Conservation (phyloP, 2,113 vertebrate species). For the Ptilorrhoa leucosticta region DNA sequence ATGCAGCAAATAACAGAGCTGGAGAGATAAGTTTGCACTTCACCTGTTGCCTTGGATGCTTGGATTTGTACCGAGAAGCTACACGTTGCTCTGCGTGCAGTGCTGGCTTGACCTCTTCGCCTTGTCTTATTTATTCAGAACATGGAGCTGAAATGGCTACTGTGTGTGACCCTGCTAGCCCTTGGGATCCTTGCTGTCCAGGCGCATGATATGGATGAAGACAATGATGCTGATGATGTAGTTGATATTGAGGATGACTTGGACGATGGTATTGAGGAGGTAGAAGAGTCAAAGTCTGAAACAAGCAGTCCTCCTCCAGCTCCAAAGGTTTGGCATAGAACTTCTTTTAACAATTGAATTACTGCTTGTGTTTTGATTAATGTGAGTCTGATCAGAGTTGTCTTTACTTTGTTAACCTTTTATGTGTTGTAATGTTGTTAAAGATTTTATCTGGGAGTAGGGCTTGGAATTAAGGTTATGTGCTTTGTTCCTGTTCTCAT, state of each 20-base stretch:
- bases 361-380: background rate
- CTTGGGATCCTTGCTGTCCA: constrained; percentile 63
- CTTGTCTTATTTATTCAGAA: constrained; percentile 65
- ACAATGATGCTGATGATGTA: constrained; percentile 78
- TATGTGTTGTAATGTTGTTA: background rate
- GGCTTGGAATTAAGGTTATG: background rate
- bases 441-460: background rate
- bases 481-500: background rate
- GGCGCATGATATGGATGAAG: constrained; percentile 72
- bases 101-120: background rate
- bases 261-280: constrained; percentile 76
- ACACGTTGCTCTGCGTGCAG: accelerated
- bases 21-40: background rate
- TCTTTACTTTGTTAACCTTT: background rate
- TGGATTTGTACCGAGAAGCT: background rate
- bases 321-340: constrained; percentile 81
- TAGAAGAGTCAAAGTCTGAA: constrained; percentile 73
- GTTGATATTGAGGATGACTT: constrained; percentile 83
- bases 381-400: background rate
- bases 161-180: constrained; percentile 78
- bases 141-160: constrained; percentile 84
- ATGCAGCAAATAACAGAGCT: background rate
- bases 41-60: background rate
- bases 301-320: constrained; percentile 61
- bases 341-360: background rate